Percentiles rank a stretch among this genome's conserved stretches.
Evolutionary conservation across 1,140 invertebrate species (phyloP).

Genomic region (Sitobion miscanthi): DNA sequence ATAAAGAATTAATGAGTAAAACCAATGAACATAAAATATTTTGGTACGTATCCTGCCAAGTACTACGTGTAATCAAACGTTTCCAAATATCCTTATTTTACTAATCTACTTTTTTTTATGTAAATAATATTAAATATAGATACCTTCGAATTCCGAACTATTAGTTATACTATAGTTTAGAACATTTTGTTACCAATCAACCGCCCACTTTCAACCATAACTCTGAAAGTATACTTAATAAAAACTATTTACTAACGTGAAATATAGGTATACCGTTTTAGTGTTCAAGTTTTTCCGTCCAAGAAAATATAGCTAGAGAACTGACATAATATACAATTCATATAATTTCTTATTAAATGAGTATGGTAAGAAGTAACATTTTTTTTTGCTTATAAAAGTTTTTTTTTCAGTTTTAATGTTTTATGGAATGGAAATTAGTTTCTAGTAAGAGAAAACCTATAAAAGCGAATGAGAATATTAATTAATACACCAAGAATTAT

Average conservation of each 20-base stretch:
- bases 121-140: not conserved
- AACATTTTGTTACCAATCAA: not conserved
- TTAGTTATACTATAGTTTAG: not conserved
- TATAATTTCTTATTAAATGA: not conserved
- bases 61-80: not conserved
- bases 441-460: not conserved
- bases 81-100: not conserved
- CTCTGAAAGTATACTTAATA: not conserved
- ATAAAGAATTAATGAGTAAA: not conserved
- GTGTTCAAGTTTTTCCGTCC: not conserved
- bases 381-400: not conserved
- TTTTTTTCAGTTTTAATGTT: not conserved
- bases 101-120: not conserved
- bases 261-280: not conserved
- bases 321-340: not conserved
- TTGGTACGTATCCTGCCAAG: not conserved
- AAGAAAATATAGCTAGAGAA: not conserved
- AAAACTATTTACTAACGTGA: not conserved
- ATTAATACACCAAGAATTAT: not conserved
- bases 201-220: not conserved
- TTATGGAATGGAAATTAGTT: constrained; percentile 3
- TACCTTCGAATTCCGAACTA: not conserved
- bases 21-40: not conserved
- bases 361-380: not conserved
- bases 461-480: not conserved